Percentiles rank a stretch among this genome's conserved stretches.
phyloP scores from a whole-genome alignment of 2,888 invertebrate genomes.

The Eucera pruinosa region DNA sequence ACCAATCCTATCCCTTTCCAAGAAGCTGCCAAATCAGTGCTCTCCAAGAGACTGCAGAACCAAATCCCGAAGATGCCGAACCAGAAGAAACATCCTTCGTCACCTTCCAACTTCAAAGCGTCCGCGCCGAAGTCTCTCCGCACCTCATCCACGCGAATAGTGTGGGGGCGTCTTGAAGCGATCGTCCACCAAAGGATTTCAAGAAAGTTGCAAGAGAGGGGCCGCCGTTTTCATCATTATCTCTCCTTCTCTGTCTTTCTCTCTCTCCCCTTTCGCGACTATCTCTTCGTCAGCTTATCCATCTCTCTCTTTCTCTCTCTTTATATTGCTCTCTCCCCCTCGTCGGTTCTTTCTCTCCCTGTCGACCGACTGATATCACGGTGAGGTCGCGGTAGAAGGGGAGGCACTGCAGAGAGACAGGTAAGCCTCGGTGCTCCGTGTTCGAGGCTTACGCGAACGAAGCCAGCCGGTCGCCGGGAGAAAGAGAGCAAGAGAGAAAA shows the following conservation, averaged over 20 bases:
- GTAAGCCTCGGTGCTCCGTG: conserved; percentile 56
- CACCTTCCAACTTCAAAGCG: conserved; percentile 12
- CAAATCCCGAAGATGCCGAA: neutral
- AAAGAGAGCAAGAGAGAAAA: conserved; percentile 50
- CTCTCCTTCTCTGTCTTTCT: conserved; percentile 8
- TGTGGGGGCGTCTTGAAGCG: conserved; percentile 63
- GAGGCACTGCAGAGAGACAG: conserved; percentile 66
- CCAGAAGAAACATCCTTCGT: neutral
- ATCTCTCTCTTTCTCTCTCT: conserved; percentile 13
- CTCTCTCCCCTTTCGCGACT: neutral
- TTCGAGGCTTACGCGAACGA: conserved; percentile 60
- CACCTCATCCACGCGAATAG: conserved; percentile 19
- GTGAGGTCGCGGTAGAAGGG: conserved; percentile 64
- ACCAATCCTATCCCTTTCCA: too few species aligned
- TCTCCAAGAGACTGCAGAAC: too few species aligned
- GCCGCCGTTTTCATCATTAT: conserved; percentile 58
- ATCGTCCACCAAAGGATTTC: conserved; percentile 51
- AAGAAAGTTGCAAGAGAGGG: conserved; percentile 69
- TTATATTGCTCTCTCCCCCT: conserved; percentile 1
- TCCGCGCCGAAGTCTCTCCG: conserved; percentile 21
- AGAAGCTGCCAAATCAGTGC: too few species aligned
- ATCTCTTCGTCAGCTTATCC: conserved; percentile 14
- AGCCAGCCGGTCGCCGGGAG: conserved; percentile 44
- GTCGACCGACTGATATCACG: conserved; percentile 64
- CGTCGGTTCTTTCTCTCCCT: conserved; percentile 45